Evolutionary conservation across 1,140 invertebrate species (phyloP), one percentile per base, ranked within the genome.

Genomic region (Danaus melanippus): DNA sequence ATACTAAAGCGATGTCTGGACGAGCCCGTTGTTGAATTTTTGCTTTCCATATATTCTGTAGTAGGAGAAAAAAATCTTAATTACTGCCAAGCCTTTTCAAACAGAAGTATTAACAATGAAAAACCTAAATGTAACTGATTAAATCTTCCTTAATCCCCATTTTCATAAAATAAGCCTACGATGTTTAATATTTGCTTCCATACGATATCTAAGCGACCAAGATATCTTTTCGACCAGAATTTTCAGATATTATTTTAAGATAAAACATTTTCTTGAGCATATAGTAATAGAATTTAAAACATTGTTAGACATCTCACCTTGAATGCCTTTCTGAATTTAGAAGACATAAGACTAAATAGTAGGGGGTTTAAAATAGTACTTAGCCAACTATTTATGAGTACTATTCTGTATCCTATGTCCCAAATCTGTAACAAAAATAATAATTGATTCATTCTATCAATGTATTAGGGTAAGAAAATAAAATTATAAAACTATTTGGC

Each of bases 311-410:
- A 12, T 17, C 43, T 58, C 62, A 84, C 76, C 71, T 76, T 76
- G 2, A 82, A 56, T 7, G 79, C 64, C 55, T 69, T 76, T 40
- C 78, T 68, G 44, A 84, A 84, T 48, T 84, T 84, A 2, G 73
- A 78, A 7, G 81, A 84, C 71, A 82, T 79, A 6, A 82, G 58
- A 46, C 81, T 82, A 59, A 84, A 84, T 0, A 84, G 62, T 15
- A 84, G 64, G 0, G 81, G 81, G 43, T 84, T 84, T 4, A 84
- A 53, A 1, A 76, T 71, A 9, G 74, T 75, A 45, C 74, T 74
- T 42, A 82, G 62, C 77, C 81, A 82, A 12, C 69, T 71, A 42
- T 73, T 77, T 42, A 77, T 60, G 2, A 69, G 50, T 7, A 63
- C 49, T 2, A 75, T 47, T 45, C 69, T 69, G 21, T 71, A 67